phyloP scores from a whole-genome alignment of 2,113 vertebrate genomes.

The Haemorhous mexicanus region DNA sequence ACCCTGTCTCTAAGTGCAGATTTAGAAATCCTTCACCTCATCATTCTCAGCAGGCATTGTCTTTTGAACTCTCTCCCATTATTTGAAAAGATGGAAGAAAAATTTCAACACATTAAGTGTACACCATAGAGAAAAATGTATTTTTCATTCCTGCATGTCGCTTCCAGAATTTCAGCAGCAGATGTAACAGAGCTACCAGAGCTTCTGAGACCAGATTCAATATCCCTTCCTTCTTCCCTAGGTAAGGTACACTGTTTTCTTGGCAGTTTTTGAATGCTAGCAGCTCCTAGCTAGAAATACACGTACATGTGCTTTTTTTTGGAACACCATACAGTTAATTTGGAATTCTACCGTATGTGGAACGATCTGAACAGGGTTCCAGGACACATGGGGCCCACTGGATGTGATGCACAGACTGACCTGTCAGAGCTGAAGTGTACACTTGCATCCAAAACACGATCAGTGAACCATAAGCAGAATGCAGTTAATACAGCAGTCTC shows the following conservation, averaged over 20 bases:
- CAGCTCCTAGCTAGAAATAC: background rate
- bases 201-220: background rate
- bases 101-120: background rate
- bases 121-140: background rate
- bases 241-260: background rate
- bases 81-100: background rate
- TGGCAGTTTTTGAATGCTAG: background rate
- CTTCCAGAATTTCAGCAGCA: background rate
- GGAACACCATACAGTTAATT: background rate
- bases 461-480: background rate
- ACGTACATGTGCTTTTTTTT: rapidly evolving
- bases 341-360: background rate
- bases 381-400: background rate
- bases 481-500: background rate
- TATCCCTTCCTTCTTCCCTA: background rate
- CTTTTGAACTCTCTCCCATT: background rate
- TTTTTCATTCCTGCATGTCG: background rate
- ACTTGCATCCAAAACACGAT: background rate
- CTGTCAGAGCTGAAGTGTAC: background rate
- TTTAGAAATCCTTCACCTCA: background rate
- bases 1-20: background rate
- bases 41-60: background rate
- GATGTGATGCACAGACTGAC: background rate
- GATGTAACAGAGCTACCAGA: background rate
- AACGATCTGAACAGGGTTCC: background rate